Evolutionary conservation across 2,888 invertebrate genomes (phyloP).

Genomic region (Nysson spinosus): DNA sequence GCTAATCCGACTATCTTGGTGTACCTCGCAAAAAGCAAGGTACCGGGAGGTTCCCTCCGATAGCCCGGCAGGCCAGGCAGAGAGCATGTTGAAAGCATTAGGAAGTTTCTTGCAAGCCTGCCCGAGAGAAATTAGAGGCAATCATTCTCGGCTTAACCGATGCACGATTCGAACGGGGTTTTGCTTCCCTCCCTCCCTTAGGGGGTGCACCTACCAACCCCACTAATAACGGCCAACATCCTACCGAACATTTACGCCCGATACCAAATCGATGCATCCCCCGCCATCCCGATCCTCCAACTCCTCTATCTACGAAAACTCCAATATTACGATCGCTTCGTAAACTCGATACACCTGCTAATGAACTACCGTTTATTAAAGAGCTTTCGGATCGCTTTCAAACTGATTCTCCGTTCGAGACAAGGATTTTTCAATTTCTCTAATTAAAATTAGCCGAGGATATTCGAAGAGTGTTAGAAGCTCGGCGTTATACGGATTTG

Average conservation of each 20-base stretch:
- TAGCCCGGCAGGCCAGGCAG: slow-evolving; percentile 54
- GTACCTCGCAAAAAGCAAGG: slow-evolving; percentile 33
- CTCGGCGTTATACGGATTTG: too few species aligned
- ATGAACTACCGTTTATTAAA: too few species aligned
- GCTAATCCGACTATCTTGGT: slow-evolving; percentile 10
- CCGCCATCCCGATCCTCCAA: background rate
- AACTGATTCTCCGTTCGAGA: too few species aligned
- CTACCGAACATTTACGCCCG: slow-evolving; percentile 10
- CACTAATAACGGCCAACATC: slow-evolving; percentile 46
- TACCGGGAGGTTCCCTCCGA: slow-evolving; percentile 36
- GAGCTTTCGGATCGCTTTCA: too few species aligned
- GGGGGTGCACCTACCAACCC: slow-evolving; percentile 23
- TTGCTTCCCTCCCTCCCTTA: slow-evolving; percentile 40
- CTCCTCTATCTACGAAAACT: background rate
- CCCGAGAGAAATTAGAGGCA: slow-evolving; percentile 71
- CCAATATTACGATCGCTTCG: background rate
- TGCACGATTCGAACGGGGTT: slow-evolving; percentile 66
- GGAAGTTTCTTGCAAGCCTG: slow-evolving; percentile 70
- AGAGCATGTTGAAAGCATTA: slow-evolving; percentile 73
- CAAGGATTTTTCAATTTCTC: too few species aligned
- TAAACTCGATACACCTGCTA: background rate
- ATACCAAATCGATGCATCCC: slow-evolving; percentile 26
- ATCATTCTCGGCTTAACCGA: slow-evolving; percentile 73
- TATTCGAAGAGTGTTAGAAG: too few species aligned
- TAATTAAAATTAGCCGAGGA: too few species aligned